Evolutionary conservation across 2,113 vertebrate genomes (phyloP), one percentile per base, ranked within the genome.

Genomic region (Sterna hirundo): DNA sequence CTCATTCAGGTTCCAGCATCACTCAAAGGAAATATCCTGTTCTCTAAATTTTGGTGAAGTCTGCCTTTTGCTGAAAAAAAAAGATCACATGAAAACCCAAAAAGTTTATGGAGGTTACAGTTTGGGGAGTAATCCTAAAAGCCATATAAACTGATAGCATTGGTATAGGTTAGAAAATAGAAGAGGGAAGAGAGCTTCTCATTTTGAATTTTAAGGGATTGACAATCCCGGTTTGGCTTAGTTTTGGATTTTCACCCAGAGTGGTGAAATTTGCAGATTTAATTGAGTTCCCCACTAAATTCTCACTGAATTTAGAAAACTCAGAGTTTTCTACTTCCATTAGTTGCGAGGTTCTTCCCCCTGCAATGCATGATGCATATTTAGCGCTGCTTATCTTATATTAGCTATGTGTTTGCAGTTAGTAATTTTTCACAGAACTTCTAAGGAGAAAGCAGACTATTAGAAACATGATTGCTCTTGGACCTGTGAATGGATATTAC

Each of bases 11-110:
- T 90, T 86, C 52, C 61, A 69, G 21, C 64, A 47, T 65, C 64
- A 55, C 7, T 16, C 25, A 15, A 1, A 42, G 38, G 21, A 80
- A 85, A 36, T 14, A 77, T 1, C 17, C 19, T 60, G 2, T 60
- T 86, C 32, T 83, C 3, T 68, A 14, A 8, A 4, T 20, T 49
- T 32, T 86, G 26, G 15, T 78, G 40, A 86, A 91, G 91, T 69
- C 47, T 57, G 7, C 12, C 21, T 77, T 93, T 57, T 69, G 12
- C 25, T 64, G 25, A 6, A 68, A 47, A 78, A 52, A 77, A 34
- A 46, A n/a, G 7, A 18, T 11, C 4, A n/a, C 1, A 0, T 54
- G 10, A 57, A 46, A 60, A 21, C 14, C 5, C 4, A 3, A 7
- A 27, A n/a, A 27, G 8, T 32, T 72, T 60, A 25, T 58, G 16